Base-by-base conservation (phyloP, 2,888 invertebrate genomes). In the Mimumesa dahlbomi region DNA sequence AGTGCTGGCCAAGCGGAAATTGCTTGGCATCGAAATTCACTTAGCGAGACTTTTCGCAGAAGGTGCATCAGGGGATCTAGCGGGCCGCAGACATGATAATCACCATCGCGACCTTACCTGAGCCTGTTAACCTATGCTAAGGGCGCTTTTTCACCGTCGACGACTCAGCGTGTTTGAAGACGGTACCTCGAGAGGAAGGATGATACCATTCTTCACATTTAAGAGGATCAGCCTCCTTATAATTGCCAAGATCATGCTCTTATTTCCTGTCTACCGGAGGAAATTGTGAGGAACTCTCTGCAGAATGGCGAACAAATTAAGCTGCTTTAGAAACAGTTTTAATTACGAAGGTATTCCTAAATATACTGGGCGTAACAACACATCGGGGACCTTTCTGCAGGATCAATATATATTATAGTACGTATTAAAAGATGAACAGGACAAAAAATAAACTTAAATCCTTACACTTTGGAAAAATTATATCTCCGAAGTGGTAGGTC, bases 91-190 rank as follows among this genome's bases (percentile, higher is more conserved):
- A 56, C 64, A 53, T 46, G 76, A 78, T 80, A 78, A 81, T 81
- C 77, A 57, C 68, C 42, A 19, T 57, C 58, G 69, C 36, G 56
- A 63, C 71, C 63, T 74, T 71, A 61, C 61, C 58, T 22, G 48
- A 21, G 43, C 50, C 52, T 40, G 58, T 49, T 73, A 73, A 70
- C 58, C 57, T 53, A 64, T 63, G 70, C 52, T 70, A 61, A 73
- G 73, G 59, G 70, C 62, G 63, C 68, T 82, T 80, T 79, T 81
- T 79, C 73, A 77, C 70, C 71, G 69, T 52, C 71, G 69, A 49
- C 73, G 76, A 82, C 57, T 82, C 82, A 82, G 82, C 77, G 65
- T 57, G 72, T 83, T 82, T 76, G 70, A 79, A 76, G 73, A 73
- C 63, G 72, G 40, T 57, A 73, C 64, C 61, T 53, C 49, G 57